phyloP scores from a whole-genome alignment of 1,140 invertebrate genomes.

The Zophobas atratus region DNA sequence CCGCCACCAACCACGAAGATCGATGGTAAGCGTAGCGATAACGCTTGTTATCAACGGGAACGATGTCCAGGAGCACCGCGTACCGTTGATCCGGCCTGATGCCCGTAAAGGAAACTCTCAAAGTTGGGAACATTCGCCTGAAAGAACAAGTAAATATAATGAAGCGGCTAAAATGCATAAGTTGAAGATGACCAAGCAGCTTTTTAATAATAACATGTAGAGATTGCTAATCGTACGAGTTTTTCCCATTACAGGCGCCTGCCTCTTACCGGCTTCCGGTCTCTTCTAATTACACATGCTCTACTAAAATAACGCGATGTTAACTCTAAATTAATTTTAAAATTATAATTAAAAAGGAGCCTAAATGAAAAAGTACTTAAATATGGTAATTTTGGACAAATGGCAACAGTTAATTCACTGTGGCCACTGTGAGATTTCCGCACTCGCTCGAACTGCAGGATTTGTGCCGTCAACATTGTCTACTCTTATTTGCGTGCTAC shows the following conservation, averaged over 20 bases:
- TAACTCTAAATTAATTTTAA: slow-evolving; percentile 47
- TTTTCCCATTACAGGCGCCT: slow-evolving; percentile 58
- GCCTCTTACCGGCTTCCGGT: slow-evolving; percentile 54
- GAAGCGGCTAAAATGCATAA: slow-evolving; percentile 61
- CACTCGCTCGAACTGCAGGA: neutral
- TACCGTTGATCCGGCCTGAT: slow-evolving; percentile 78
- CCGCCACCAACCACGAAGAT: slow-evolving; percentile 98
- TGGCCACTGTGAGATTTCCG: slow-evolving; percentile 1
- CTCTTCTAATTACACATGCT: slow-evolving; percentile 46
- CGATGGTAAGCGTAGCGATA: slow-evolving; percentile 99
- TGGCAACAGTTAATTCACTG: neutral
- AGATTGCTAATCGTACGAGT: slow-evolving; percentile 61
- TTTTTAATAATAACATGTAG: slow-evolving; percentile 54
- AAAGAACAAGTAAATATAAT: slow-evolving; percentile 67
- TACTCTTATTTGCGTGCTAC: too few relatives aligned
- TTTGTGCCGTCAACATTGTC: neutral
- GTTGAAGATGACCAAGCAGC: slow-evolving; percentile 56
- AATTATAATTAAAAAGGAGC: slow-evolving; percentile 46
- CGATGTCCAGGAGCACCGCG: slow-evolving; percentile 96
- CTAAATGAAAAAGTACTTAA: slow-evolving; percentile 46
- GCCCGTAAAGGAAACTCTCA: slow-evolving; percentile 92
- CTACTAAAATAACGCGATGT: slow-evolving; percentile 41
- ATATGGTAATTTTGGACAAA: slow-evolving; percentile 40
- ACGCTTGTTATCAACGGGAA: slow-evolving; percentile 96
- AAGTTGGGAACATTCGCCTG: slow-evolving; percentile 99